These are phyloP conservation scores for Patiria pectinifera DNA, from an alignment of 53 echinoderm and acorn worm species.

Conservation along the genomic window DNA sequence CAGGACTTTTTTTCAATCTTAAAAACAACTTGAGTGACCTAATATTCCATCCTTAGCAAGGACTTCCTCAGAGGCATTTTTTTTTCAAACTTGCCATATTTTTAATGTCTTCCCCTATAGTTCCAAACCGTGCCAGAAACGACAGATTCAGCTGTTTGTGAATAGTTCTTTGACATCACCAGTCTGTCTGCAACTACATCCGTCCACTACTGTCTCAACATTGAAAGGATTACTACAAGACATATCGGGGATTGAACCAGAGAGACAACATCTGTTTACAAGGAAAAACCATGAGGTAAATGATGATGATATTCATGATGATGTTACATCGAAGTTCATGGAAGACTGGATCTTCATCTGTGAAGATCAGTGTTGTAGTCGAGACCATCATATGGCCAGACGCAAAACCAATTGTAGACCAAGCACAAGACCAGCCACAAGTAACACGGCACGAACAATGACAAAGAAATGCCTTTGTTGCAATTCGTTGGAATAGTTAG, in stretches of 20 bases:
- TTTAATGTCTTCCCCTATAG: neutral
- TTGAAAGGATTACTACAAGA: slow-evolving; percentile 25
- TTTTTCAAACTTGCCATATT: too few relatives aligned
- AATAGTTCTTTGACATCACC: neutral
- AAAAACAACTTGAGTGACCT: too few relatives aligned
- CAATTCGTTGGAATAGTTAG: too few relatives aligned
- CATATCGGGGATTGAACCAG: slow-evolving; percentile 5
- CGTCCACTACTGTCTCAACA: slow-evolving; percentile 30
- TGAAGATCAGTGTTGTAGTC: too few relatives aligned
- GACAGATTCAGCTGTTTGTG: slow-evolving; percentile 19
- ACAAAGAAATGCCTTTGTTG: too few relatives aligned
- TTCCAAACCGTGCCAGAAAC: neutral
- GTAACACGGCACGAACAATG: too few relatives aligned
- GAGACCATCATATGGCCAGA: too few relatives aligned
- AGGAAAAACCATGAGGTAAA: slow-evolving; percentile 7
- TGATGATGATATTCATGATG: neutral
- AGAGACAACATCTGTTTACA: slow-evolving; percentile 15
- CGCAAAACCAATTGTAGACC: too few relatives aligned
- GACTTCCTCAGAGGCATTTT: too few relatives aligned
- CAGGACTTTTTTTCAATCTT: too few relatives aligned
- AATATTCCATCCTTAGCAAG: too few relatives aligned
- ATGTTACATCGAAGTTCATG: neutral
- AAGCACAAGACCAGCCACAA: too few relatives aligned
- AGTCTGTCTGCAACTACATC: slow-evolving; percentile 36
- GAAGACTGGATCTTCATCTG: neutral